A percentile compares a stretch with the other conserved stretches of the same genome.
Conservation (phyloP, 2,888 invertebrate genomes). For the Lobophora halterata region DNA sequence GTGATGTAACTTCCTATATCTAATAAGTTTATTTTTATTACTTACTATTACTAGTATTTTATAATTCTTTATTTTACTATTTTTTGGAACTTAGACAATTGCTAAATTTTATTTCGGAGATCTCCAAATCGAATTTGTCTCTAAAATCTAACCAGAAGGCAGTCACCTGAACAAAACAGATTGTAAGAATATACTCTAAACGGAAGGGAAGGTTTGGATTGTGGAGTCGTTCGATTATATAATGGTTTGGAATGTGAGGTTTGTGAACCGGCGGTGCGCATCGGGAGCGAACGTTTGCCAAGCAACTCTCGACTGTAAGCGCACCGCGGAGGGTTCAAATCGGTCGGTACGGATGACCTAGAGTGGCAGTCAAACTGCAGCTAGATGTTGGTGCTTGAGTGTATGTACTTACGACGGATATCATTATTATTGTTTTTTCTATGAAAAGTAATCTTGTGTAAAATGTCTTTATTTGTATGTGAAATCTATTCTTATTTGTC, state of each 20-base stretch:
- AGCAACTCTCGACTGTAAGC: slow-evolving; percentile 39
- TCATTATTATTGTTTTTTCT: slow-evolving; percentile 60
- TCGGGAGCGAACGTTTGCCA: slow-evolving; percentile 34
- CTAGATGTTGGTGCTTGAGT: slow-evolving; percentile 70
- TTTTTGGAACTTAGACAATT: slow-evolving; percentile 59
- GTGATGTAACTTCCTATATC: slow-evolving; percentile 77
- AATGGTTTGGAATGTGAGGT: slow-evolving; percentile 39
- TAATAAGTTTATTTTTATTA: slow-evolving; percentile 67
- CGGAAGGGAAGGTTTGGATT: slow-evolving; percentile 28
- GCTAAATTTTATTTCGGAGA: slow-evolving; percentile 55
- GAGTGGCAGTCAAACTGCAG: slow-evolving; percentile 69
- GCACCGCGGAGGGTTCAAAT: slow-evolving; percentile 44
- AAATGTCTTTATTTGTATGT: slow-evolving; percentile 60
- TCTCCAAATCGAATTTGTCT: slow-evolving; percentile 58
- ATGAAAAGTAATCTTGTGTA: slow-evolving; percentile 49
- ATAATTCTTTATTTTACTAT: slow-evolving; percentile 67
- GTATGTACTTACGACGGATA: slow-evolving; percentile 78
- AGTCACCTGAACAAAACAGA: slow-evolving; percentile 27
- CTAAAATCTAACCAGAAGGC: slow-evolving; percentile 20
- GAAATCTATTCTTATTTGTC: slow-evolving; percentile 16
- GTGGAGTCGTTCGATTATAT: slow-evolving; percentile 37
- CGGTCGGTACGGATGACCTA: slow-evolving; percentile 47
- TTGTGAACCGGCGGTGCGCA: slow-evolving; percentile 32
- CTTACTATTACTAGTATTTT: slow-evolving; percentile 62
- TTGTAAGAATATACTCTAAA: slow-evolving; percentile 33